Evolutionary conservation across 2,888 invertebrate species (phyloP).

Genomic region (Choreutis nemorana): DNA sequence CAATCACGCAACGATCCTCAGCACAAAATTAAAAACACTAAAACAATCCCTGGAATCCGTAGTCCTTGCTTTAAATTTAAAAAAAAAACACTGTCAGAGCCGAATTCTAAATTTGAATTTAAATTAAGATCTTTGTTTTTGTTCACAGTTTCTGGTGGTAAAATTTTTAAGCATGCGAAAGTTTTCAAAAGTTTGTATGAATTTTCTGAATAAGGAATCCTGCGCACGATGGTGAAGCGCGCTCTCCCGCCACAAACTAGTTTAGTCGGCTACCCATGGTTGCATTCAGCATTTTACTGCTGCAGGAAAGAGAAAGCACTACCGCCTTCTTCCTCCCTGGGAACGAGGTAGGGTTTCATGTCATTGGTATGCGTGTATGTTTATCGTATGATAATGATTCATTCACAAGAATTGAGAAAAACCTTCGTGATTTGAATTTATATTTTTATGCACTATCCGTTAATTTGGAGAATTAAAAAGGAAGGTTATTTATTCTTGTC

Average conservation of each 20-base stretch:
- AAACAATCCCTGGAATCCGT: too few species aligned
- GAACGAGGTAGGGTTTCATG: background rate
- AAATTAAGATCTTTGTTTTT: too few species aligned
- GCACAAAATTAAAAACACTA: constrained; percentile 6
- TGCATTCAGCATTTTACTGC: constrained; percentile 9
- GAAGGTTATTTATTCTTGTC: too few species aligned
- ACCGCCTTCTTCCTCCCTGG: background rate
- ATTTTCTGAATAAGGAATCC: background rate
- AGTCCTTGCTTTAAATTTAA: too few species aligned
- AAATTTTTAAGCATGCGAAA: too few species aligned
- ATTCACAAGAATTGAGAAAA: too few species aligned
- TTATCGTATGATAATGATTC: constrained; percentile 14
- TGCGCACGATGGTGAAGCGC: constrained; percentile 7
- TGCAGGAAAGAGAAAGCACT: constrained; percentile 8
- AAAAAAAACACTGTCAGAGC: too few species aligned
- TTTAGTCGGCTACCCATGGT: constrained; percentile 11
- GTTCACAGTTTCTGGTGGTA: too few species aligned
- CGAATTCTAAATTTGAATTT: too few species aligned
- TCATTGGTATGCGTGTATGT: constrained; percentile 6
- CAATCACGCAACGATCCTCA: constrained; percentile 1
- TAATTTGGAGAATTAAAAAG: too few species aligned
- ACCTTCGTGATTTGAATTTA: too few species aligned
- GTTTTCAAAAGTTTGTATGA: background rate
- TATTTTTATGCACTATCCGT: too few species aligned
- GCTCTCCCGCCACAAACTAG: constrained; percentile 19